Base-by-base conservation (phyloP, 2,888 invertebrate species). In the Silvanus unidentatus region DNA sequence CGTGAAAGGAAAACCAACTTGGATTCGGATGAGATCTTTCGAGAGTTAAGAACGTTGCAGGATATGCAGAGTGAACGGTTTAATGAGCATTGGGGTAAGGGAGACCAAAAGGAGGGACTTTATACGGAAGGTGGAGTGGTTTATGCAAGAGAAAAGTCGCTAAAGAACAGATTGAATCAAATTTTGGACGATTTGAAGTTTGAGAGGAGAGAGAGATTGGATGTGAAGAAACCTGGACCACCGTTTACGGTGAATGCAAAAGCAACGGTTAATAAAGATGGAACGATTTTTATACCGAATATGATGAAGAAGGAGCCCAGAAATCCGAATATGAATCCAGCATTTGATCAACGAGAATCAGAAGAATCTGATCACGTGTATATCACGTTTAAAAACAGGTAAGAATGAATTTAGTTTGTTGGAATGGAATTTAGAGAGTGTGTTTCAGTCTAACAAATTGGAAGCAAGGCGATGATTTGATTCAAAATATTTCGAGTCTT, bases 211-310 rank as follows among this genome's bases (percentile, higher is more conserved):
- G 93, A 93, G 76, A 78, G 94, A 63, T 78, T 92, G 54, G 93
- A 94, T 73, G 93, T 93, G 40, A 94, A 94, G 75, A 94, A 94
- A 74, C 93, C 94, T n/a, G 93, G 93, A 46, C 93, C 94, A 40
- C 82, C 81, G 47, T 83, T 84, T 72, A 80, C 83, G 64, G 79
- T 81, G 45, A 83, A 85, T 73, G 81, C 14, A 13, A 37, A 37
- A 9, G 6, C 10, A 4, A 9, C 9, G 15, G 37, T 6, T 37
- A 15, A 15, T 5, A 37, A 14, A 4, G n/a, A 32, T 8, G 32
- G 6, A 2, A 44, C 39, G 22, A 27, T 39, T 36, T 34, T 55
- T 13, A 22, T 57, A 38, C 64, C 63, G 10, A 56, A 60, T 2
- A 66, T 71, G 67, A 67, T 70, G 58, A 73, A 73, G 55, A 73